Conservation (phyloP, 2,888 invertebrate genomes). For the Yponomeuta evonymella region DNA sequence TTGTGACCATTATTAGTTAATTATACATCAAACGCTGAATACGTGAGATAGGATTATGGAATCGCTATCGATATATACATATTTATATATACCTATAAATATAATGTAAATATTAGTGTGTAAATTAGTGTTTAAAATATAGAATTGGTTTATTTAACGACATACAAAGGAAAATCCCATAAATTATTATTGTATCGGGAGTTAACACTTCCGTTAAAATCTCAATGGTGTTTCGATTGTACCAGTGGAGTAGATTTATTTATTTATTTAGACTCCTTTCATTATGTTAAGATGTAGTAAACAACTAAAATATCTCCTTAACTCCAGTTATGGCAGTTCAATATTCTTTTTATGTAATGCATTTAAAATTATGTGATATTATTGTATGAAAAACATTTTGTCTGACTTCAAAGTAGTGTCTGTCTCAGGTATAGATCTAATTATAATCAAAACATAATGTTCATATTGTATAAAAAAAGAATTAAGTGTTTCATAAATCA, state of each 20-base stretch:
- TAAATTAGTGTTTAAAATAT: conserved; percentile 73
- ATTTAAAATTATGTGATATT: conserved; percentile 76
- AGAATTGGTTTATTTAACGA: conserved; percentile 75
- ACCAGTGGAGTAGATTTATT: conserved; percentile 68
- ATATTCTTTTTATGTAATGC: conserved; percentile 59
- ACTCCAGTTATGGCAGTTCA: conserved; percentile 40
- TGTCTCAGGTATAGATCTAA: conserved; percentile 52
- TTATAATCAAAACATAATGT: conserved; percentile 43
- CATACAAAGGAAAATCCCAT: conserved; percentile 72
- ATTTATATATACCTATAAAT: conserved; percentile 76
- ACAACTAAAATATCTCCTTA: conserved; percentile 22
- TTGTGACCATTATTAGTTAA: conserved; percentile 74
- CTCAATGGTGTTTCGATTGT: conserved; percentile 73
- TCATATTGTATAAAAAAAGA: conserved; percentile 39
- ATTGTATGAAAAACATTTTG: conserved; percentile 64
- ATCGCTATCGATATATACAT: conserved; percentile 74
- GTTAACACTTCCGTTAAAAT: conserved; percentile 73
- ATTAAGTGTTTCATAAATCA: conserved; percentile 36
- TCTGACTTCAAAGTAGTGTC: conserved; percentile 72
- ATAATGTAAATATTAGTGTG: conserved; percentile 73
- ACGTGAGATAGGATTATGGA: conserved; percentile 69
- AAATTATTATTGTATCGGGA: conserved; percentile 75
- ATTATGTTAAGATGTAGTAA: conserved; percentile 41
- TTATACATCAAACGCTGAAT: conserved; percentile 71
- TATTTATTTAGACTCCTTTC: conserved; percentile 61